Conservation (phyloP, 2,888 invertebrate species). For the Drosophila affinis region DNA sequence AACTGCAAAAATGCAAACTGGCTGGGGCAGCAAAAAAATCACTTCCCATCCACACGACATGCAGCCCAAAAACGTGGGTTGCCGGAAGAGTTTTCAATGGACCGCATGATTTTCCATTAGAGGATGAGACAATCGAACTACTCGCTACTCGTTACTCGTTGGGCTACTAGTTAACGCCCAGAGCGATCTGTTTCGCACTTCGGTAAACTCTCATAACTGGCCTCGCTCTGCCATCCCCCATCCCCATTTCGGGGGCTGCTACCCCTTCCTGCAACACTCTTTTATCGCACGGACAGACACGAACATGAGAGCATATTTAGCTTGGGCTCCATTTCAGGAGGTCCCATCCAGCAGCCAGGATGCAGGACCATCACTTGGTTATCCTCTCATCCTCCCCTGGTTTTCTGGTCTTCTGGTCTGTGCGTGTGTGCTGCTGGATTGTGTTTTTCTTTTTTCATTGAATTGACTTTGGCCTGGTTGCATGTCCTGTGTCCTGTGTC, state of each 20-base stretch:
- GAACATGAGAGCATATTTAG: constrained; percentile 49
- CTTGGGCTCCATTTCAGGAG: constrained; percentile 46
- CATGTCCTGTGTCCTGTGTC: constrained; percentile 19
- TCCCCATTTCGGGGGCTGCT: no score
- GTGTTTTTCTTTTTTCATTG: constrained; percentile 22
- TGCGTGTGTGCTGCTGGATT: constrained; percentile 18
- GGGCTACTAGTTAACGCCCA: no score
- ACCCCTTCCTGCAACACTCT: background rate
- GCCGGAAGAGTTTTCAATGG: background rate
- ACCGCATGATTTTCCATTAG: no score
- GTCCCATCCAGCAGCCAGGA: constrained; percentile 23
- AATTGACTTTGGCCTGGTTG: constrained; percentile 54
- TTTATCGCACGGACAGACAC: constrained; percentile 11
- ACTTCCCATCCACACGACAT: constrained; percentile 30
- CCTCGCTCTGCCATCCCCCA: constrained; percentile 2
- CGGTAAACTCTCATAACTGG: background rate
- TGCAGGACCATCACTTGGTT: constrained; percentile 40
- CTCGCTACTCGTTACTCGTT: no score
- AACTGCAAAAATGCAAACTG: constrained; percentile 15
- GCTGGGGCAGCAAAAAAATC: constrained; percentile 25
- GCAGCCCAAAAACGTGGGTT: background rate
- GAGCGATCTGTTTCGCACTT: background rate
- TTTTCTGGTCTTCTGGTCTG: constrained; percentile 12
- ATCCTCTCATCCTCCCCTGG: constrained; percentile 16
- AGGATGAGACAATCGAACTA: no score